Evolutionary conservation across 2,797 vertebrate species (phyloP).

Genomic region (Acipenser ruthenus): DNA sequence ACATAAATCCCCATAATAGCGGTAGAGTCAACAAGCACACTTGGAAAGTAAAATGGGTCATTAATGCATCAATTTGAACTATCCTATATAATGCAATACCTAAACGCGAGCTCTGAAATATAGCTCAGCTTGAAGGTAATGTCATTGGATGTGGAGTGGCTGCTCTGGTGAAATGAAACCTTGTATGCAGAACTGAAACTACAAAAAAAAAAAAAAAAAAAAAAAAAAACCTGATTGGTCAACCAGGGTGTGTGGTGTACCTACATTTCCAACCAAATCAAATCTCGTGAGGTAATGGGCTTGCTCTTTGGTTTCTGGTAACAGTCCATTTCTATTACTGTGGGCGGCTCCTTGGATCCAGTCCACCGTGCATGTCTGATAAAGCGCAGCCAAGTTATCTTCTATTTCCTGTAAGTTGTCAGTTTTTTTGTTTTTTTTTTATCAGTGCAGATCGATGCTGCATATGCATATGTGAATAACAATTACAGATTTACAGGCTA

Average conservation of each 20-base stretch:
- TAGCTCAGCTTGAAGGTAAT: no score
- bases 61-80: no score
- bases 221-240: not conserved
- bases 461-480: not conserved
- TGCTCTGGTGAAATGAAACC: no score
- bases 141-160: no score
- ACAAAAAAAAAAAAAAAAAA: not conserved
- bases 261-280: not conserved
- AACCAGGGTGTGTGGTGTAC: not conserved
- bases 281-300: not conserved
- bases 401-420: not conserved
- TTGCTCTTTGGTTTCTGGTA: not conserved
- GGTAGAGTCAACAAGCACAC: no score
- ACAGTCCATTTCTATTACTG: not conserved
- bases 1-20: slow-evolving; percentile 18
- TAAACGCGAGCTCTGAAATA: no score
- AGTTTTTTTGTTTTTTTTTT: not conserved
- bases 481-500: slow-evolving; percentile 30
- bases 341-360: slow-evolving; percentile 11
- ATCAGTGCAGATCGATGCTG: not conserved
- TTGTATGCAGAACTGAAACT: no score
- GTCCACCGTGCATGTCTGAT: not conserved
- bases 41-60: no score
- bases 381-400: slow-evolving; percentile 2
- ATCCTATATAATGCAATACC: no score